phyloP scores from a whole-genome alignment of 1,140 invertebrate genomes.

The Nomia melanderi region DNA sequence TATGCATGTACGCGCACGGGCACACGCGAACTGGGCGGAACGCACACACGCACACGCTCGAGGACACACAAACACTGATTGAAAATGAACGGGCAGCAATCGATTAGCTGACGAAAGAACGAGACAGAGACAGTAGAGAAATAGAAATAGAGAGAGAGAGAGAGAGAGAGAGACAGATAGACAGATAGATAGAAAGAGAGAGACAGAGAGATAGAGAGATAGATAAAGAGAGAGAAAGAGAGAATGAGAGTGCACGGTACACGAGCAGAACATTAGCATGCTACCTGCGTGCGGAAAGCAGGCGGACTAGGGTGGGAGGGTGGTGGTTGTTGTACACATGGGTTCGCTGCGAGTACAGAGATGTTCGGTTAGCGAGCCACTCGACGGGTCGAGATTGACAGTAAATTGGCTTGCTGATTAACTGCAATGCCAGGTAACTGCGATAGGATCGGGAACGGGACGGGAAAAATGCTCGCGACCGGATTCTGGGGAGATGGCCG shows the following conservation, averaged over 20 bases:
- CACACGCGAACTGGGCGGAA: too few relatives aligned
- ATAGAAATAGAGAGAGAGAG: too few relatives aligned
- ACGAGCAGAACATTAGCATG: conserved; percentile 45
- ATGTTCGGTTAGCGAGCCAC: conserved; percentile 50
- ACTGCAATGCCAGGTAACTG: conserved; percentile 56
- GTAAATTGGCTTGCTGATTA: conserved; percentile 67
- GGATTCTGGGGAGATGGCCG: not conserved
- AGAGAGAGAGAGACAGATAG: too few relatives aligned
- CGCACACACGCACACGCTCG: too few relatives aligned
- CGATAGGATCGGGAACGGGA: conserved; percentile 14
- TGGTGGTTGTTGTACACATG: not conserved
- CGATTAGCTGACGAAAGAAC: conserved; percentile 34
- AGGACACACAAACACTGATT: not conserved
- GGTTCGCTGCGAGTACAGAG: conserved; percentile 32
- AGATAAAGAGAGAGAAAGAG: not conserved
- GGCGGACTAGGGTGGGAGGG: conserved; percentile 5
- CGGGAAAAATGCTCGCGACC: conserved; percentile 7
- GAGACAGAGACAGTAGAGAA: too few relatives aligned
- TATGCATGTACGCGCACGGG: not conserved
- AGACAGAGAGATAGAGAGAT: not conserved
- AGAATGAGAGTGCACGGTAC: conserved; percentile 5
- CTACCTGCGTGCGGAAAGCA: conserved; percentile 59
- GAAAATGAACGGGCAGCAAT: conserved; percentile 43
- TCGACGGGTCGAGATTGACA: conserved; percentile 61
- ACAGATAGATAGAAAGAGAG: too few relatives aligned